Evolutionary conservation across 23 tunicate species (phyloP), one percentile per base, ranked within the genome.

Genomic region (Ciona savignyi): DNA sequence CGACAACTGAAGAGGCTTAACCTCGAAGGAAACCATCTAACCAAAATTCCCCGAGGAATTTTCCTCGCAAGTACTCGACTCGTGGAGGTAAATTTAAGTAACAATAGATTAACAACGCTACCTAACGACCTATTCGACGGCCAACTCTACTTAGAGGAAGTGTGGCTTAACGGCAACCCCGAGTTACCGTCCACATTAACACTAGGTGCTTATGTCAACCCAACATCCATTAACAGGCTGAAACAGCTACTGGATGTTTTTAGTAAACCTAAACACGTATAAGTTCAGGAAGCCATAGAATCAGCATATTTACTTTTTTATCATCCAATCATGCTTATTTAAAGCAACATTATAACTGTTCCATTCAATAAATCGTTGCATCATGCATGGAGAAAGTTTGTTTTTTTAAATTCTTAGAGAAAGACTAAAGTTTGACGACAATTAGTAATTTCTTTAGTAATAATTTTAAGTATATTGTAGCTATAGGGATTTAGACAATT

Each of bases 21-120:
- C 33, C 29, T 85, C 19, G 65, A 84, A 19, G 51, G 71, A 66
- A 85, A 85, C 60, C 22, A 30, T 19, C 65, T 85, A 42, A 67
- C 24, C 29, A 6, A 56, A 21, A 67, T 85, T 22, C 76, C 92
- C 15, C 33, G 66, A 0, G 42, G 25, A 1, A 27, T 83, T 15
- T 85, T 85, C 51, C 63, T 51, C 61, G 3, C 34, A 25, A 74
- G 68, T 48, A 35, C 62, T 22, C 51, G 35, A 3, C 69, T 85
- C n/a, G 31, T 25, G 33, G n/a, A 25, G 34, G 80, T 79, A 9
- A 79, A 74, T 66, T 68, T 85, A 4, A 68, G 67, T 56, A n/a
- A 70, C 24, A 78, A 78, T 32, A 27, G 42, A 25, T 30, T 78
- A 1, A 26, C 27, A 23, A 23, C 20, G 1, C 51, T 78, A 24